Evolutionary conservation across 2,888 invertebrate species (phyloP), one percentile per base, ranked within the genome.

Genomic region (Agonopterix alstromeriana): DNA sequence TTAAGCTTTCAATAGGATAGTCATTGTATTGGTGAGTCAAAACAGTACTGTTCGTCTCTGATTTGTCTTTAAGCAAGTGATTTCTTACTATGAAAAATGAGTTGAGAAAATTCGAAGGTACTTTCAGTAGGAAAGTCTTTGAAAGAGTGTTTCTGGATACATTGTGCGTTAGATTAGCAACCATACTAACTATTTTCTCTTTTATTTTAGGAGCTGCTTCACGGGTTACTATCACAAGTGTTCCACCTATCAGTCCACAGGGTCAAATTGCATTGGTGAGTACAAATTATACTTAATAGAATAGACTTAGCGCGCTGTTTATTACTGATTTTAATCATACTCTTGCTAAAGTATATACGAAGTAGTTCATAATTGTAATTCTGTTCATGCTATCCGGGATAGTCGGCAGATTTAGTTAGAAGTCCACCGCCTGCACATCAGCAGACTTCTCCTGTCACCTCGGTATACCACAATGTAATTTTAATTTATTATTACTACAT

Each of bases 341-440:
- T 38, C 10, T 4, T 5, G 38, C 10, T 38, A 38, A 38, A n/a
- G 38, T 27, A 27, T 27, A 27, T 27, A 27, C 27, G 27, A 27
- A 27, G 27, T 46, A 49, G 44, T 48, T 47, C 46, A 52, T 47
- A 12, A 56, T 52, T 59, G 58, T 58, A 61, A 66, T 72, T 82
- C 58, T 82, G 74, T 82, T 73, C 72, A 82, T 76, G 85, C 85
- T 72, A 67, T 69, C 75, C 61, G 82, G 90, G 86, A 79, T 91
- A 93, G 93, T 92, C 90, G 54, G 90, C 90, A 57, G 91, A 91
- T 65, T 82, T 91, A 76, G 84, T 79, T 67, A 92, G 94, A 89
- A 94, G 94, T 81, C 95, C 95, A 70, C 95, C 95, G 71, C 95
- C 95, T 73, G 95, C 95, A 63, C 95, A 95, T 83, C 95, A 95